Base-by-base conservation (phyloP, 1,140 invertebrate species). In the Monomorium pharaonis region DNA sequence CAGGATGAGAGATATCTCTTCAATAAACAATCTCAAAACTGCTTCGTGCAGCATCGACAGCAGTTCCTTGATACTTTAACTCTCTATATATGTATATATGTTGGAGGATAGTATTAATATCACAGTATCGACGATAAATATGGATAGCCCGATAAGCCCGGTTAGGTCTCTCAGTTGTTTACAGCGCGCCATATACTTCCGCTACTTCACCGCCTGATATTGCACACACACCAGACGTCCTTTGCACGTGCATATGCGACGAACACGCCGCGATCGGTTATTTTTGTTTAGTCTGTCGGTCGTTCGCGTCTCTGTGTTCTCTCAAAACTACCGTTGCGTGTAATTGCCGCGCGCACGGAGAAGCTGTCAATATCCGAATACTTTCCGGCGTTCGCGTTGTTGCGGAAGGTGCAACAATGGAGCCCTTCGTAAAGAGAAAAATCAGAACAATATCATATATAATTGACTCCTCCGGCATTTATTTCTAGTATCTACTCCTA, bases 261-360 rank as follows among this genome's bases (percentile, higher is more conserved):
- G 58, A 74, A 58, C 54, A 70, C 70, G 56, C 63, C 83, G 63
- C 76, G 37, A 62, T 78, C 87, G 84, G 42, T 91, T 91, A 91
- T 91, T 91, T 91, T 91, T 91, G 89, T 91, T 91, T 91, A 91
- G 90, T 91, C 90, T 91, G 90, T 84, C 60, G 54, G 56, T 51
- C 87, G 88, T 85, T 69, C 54, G 75, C 54, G 60, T 65, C 51
- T 70, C 72, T 74, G 78, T 83, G 27, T 74, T 85, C 84, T 84
- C 47, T 70, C 65, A 37, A 81, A 90, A 89, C 72, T 80, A 56
- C 58, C 87, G 54, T 47, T 67, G 60, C 89, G 33, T 58, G 24
- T 83, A 83, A 83, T 83, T 83, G 42, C 74, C 44, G 21, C 42
- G 72, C 44, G 44, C 49, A 47, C 54, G 62, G 51, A 33, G 56